These are phyloP conservation scores for Scaptomyza pallida DNA, from an alignment of 1,140 invertebrate genomes.

Conservation along the genomic window DNA sequence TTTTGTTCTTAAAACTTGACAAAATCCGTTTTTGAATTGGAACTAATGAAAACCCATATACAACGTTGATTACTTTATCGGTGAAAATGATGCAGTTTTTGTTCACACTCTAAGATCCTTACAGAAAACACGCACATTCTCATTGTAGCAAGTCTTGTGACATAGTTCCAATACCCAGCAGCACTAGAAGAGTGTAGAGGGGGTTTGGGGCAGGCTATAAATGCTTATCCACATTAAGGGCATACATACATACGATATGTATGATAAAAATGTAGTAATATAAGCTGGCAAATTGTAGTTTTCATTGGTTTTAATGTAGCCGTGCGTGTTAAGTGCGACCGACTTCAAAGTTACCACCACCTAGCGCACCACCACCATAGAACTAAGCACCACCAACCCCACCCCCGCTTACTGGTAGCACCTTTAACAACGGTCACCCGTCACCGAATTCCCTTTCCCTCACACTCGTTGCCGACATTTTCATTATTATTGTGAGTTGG, in stretches of 20 bases:
- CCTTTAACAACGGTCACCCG: constrained; percentile 19
- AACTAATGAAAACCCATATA: too few species aligned
- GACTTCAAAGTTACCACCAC: constrained; percentile 31
- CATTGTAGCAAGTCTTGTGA: constrained; percentile 12
- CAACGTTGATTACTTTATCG: too few species aligned
- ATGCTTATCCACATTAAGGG: constrained; percentile 27
- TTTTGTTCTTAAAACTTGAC: too few species aligned
- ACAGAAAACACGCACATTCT: too few species aligned
- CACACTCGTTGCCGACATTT: constrained; percentile 67
- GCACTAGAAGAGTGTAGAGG: neutral
- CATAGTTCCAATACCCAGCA: constrained; percentile 39
- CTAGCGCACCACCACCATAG: neutral
- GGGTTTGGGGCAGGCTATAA: constrained; percentile 24
- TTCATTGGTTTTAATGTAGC: constrained; percentile 79
- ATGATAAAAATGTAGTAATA: constrained; percentile 75
- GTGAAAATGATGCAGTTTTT: too few species aligned
- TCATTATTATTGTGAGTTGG: constrained; percentile 80
- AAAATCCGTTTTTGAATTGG: too few species aligned
- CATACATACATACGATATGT: neutral
- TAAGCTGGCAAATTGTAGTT: constrained; percentile 76
- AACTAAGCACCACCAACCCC: constrained; percentile 7
- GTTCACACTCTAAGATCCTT: too few species aligned
- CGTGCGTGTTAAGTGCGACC: constrained; percentile 74
- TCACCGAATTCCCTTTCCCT: constrained; percentile 41
- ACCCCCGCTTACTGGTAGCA: neutral